phyloP scores from a whole-genome alignment of 92 coral and sea anemone genomes.

The Epizoanthus ramosus region DNA sequence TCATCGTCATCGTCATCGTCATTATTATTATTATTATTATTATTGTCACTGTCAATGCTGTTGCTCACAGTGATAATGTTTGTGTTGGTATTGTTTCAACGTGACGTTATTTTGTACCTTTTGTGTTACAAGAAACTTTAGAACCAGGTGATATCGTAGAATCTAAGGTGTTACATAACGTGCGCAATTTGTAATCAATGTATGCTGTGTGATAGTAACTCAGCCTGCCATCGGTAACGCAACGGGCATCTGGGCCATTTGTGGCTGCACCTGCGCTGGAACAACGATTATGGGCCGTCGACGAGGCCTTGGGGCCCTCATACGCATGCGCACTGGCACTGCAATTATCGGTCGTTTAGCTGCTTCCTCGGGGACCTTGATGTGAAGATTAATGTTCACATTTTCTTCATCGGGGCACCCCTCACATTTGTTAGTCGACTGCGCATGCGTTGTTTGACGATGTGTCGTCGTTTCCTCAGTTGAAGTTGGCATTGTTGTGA shows the following conservation, averaged over 20 bases:
- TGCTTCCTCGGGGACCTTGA: conserved; percentile 29
- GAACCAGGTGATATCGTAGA: no score
- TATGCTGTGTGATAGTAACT: background rate
- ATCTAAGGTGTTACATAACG: no score
- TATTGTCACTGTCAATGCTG: no score
- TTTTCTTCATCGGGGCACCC: conserved; percentile 17
- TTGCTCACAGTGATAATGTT: no score
- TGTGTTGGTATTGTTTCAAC: no score
- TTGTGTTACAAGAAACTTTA: no score
- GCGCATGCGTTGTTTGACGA: conserved; percentile 7
- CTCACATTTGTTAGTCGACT: background rate
- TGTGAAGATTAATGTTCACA: conserved; percentile 35
- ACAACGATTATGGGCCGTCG: conserved; percentile 20
- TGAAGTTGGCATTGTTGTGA: background rate
- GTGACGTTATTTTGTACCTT: no score
- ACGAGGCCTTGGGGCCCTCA: background rate
- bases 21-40: no score
- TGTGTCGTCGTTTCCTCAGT: background rate
- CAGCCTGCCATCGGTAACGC: background rate
- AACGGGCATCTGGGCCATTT: background rate
- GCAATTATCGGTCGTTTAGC: conserved; percentile 24
- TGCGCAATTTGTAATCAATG: no score
- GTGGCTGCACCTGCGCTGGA: conserved; percentile 6
- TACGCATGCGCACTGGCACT: background rate
- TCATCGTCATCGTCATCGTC: no score